Conservation (phyloP, 2,113 vertebrate species). For the Nerophis ophidion region DNA sequence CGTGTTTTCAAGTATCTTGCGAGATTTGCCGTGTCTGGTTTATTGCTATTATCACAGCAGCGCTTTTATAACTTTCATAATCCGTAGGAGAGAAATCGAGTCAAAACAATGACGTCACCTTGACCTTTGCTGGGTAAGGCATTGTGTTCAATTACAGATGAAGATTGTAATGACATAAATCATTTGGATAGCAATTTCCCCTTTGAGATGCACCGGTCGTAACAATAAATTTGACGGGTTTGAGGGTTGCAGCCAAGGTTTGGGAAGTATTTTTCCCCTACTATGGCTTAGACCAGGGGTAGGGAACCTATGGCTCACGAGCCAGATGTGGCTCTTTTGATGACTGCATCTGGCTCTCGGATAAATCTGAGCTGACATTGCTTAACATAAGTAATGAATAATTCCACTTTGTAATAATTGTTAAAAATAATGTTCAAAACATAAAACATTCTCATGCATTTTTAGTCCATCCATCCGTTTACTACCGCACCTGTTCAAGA, state of each 20-base stretch:
- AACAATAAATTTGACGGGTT: background rate
- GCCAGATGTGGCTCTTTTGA: too few relatives aligned
- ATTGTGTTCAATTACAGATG: constrained; percentile 17
- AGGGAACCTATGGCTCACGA: too few relatives aligned
- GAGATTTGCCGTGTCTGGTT: constrained; percentile 36
- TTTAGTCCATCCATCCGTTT: too few relatives aligned
- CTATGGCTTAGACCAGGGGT: too few relatives aligned
- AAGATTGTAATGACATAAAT: constrained; percentile 7
- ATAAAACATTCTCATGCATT: too few relatives aligned
- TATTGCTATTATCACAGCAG: constrained; percentile 23
- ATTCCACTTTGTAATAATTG: too few relatives aligned
- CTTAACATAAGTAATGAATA: too few relatives aligned
- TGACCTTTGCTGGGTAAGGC: constrained; percentile 16
- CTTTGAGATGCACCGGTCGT: background rate
- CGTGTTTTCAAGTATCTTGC: constrained; percentile 18
- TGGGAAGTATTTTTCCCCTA: background rate
- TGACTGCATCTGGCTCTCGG: too few relatives aligned
- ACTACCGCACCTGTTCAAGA: too few relatives aligned
- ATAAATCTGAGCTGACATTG: too few relatives aligned
- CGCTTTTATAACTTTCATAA: constrained; percentile 46
- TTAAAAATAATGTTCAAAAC: too few relatives aligned
- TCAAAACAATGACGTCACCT: constrained; percentile 13
- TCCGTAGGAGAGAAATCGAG: constrained; percentile 27
- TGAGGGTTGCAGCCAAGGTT: background rate
- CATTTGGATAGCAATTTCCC: background rate